A percentile compares a stretch with the other conserved stretches of the same genome.
Evolutionary conservation across 2,888 invertebrate species (phyloP).

Genomic region (Drosophila barbarae): DNA sequence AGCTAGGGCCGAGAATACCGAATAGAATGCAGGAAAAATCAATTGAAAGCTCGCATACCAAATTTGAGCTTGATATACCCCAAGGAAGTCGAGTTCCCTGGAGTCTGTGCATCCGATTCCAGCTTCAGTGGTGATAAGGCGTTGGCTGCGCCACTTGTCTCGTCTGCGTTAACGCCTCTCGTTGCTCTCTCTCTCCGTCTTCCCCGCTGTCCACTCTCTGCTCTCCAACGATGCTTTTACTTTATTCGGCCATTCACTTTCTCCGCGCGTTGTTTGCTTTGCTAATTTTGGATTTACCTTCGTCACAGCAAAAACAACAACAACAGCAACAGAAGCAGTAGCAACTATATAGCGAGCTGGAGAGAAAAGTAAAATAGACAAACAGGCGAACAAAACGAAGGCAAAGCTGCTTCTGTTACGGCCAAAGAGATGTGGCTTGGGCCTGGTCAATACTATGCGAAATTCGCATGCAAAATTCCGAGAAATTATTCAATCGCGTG

Average conservation of each 20-base stretch:
- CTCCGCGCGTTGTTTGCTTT: slow-evolving; percentile 65
- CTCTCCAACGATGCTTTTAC: slow-evolving; percentile 59
- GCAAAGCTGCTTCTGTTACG: slow-evolving; percentile 26
- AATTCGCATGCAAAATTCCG: slow-evolving; percentile 54
- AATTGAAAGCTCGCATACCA: not conserved
- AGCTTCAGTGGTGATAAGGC: slow-evolving; percentile 48
- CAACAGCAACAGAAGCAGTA: slow-evolving; percentile 19
- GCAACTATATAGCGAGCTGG: not conserved
- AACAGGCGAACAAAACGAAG: slow-evolving; percentile 32
- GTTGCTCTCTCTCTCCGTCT: slow-evolving; percentile 9
- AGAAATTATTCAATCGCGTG: slow-evolving; percentile 56
- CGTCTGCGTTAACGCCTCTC: slow-evolving; percentile 32
- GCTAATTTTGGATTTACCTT: slow-evolving; percentile 58
- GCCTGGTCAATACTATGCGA: slow-evolving; percentile 13
- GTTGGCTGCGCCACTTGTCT: slow-evolving; percentile 59
- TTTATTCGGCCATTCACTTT: slow-evolving; percentile 67
- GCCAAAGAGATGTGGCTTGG: slow-evolving; percentile 26
- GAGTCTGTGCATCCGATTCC: not conserved
- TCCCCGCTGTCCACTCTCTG: not conserved
- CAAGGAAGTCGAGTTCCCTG: not conserved
- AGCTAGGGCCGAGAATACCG: not conserved
- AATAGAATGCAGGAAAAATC: not conserved
- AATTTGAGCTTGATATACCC: not conserved
- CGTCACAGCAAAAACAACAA: slow-evolving; percentile 36
- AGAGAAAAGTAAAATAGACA: slow-evolving; percentile 37